These are phyloP conservation scores for Drosophila affinis DNA, from an alignment of 2,888 invertebrate species.

Conservation along the genomic window DNA sequence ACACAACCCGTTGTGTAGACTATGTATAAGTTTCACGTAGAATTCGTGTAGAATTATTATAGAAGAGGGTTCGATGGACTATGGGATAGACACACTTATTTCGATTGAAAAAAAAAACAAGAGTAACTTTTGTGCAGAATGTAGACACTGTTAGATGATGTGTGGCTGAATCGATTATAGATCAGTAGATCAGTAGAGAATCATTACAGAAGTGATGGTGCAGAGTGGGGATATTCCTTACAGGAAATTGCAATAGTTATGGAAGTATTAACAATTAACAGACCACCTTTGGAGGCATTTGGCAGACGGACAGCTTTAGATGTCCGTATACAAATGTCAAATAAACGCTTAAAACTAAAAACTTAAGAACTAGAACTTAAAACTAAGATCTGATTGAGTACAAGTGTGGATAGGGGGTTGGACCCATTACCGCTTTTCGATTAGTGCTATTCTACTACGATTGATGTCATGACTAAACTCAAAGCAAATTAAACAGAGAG, in stretches of 20 bases:
- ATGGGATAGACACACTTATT: neutral
- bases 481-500: slow-evolving; percentile 32
- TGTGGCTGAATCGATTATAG: neutral
- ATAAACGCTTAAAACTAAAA: neutral
- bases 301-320: neutral
- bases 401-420: slow-evolving; percentile 6
- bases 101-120: neutral
- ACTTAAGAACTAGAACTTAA: neutral
- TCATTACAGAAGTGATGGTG: neutral
- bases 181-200: neutral
- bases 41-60: neutral
- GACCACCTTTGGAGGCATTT: neutral
- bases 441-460: slow-evolving; percentile 35
- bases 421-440: slow-evolving; percentile 33
- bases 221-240: neutral
- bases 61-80: neutral
- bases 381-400: neutral
- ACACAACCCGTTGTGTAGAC: slow-evolving; percentile 8
- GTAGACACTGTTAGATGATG: neutral
- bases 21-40: neutral
- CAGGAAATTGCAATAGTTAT: neutral
- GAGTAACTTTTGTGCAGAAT: neutral
- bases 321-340: neutral
- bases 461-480: slow-evolving; percentile 13
- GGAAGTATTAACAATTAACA: slow-evolving; percentile 10